Evolutionary conservation across 1,140 invertebrate genomes (phyloP), one percentile per base, ranked within the genome.

Genomic region (Zaprionus lachaisei): DNA sequence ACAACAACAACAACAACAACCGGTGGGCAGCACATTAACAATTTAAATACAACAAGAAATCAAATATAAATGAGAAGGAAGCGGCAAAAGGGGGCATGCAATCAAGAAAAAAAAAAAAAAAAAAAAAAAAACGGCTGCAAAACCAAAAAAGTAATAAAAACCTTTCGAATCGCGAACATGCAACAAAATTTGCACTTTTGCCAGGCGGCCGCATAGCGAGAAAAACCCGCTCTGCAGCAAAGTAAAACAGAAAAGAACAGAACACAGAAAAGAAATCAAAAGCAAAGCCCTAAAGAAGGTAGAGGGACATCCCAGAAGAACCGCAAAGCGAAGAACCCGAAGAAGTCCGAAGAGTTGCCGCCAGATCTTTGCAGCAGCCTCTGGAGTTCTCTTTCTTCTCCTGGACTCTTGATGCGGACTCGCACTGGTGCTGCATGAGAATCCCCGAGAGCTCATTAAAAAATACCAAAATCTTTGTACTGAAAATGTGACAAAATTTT

Each of bases 401-500:
- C 12, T 57, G 15, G 22, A 20, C 47, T 12, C 20, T 11, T 17
- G 17, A 49, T 6, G 15, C 5, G 38, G 38, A 34, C 31, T 34
- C 31, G 31, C 31, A 20, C 47, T 55, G 67, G 49, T 65, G 75
- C 79, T 55, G 79, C 66, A 24, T 64, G 78, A 85, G 85, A 90
- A 91, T 90, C 82, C 86, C 79, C 87, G 83, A 91, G 86, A 91
- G 86, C 86, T 91, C 86, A 91, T 91, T 91, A 91, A 92, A 92
- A 92, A 92, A 92, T 92, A 91, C 91, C 91, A 92, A 92, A 92
- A 92, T 92, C 91, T 89, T 90, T 82, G 89, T 91, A 81, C 85
- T 81, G 91, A 92, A 91, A 92, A 92, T 92, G 91, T 92, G 91
- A 92, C 91, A 92, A 92, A 92, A 92, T 92, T 92, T 92, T 92